Evolutionary conservation across 1,140 invertebrate genomes (phyloP), one percentile per base, ranked within the genome.

Genomic region (Meloidogyne hapla): DNA sequence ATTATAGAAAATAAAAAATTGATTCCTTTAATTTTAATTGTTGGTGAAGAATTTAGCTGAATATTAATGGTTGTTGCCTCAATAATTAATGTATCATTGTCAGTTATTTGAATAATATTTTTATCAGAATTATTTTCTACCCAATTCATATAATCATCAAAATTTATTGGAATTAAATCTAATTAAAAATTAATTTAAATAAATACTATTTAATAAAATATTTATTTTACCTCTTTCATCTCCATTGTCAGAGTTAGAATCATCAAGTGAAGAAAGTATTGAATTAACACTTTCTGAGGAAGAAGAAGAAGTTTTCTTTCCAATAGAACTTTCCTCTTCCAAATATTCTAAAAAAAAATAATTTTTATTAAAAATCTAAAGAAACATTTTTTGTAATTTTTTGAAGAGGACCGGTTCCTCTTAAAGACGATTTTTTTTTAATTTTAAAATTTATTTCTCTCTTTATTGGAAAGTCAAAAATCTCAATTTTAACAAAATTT

Each of bases 301-400:
- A 8, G 40, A 42, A 8, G 65, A 33, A 23, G 25, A 65, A 15
- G 28, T 23, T n/a, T 23, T 25, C 21, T 67, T 66, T 66, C 18
- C 64, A 28, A n/a, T 33, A 72, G 18, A 12, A 9, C 9, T 73
- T 73, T 73, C 56, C 5, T 62, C 70, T 40, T 69, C 68, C 25
- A 73, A 73, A 73, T 73, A 73, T 73, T 73, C 70, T 62, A 18
- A 18, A 48, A 48, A 48, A 56, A 56, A n/a, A n/a, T n/a, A n/a
- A n/a, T n/a, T n/a, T n/a, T n/a, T n/a, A n/a, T n/a, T n/a, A n/a
- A n/a, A n/a, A n/a, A n/a, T n/a, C n/a, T n/a, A n/a, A n/a, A n/a
- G n/a, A n/a, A n/a, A n/a, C n/a, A n/a, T n/a, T n/a, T n/a, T n/a
- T n/a, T n/a, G n/a, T n/a, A n/a, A n/a, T n/a, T n/a, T n/a, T n/a